phyloP scores from a whole-genome alignment of 2,888 invertebrate species.

The Strigamia crassipes region DNA sequence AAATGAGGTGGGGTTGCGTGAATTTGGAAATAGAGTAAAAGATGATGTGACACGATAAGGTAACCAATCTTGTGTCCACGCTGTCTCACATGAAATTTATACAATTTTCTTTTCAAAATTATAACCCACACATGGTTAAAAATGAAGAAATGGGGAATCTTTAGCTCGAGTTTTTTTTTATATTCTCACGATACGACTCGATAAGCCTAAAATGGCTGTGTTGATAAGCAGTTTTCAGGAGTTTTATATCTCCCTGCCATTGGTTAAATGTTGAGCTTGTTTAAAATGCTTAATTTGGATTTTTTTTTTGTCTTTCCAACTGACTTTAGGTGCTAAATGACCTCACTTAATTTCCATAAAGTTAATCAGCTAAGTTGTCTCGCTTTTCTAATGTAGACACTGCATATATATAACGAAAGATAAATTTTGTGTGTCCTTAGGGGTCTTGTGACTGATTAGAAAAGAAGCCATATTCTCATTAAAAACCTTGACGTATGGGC shows the following conservation, averaged over 20 bases:
- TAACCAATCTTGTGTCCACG: background rate
- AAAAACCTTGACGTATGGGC: constrained; percentile 21
- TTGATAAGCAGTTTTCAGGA: background rate
- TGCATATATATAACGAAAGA: constrained; percentile 35
- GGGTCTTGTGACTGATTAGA: constrained; percentile 40
- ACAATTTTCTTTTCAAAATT: constrained; percentile 15
- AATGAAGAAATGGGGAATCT: constrained; percentile 1
- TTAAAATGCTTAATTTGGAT: constrained; percentile 35
- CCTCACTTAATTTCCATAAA: constrained; percentile 42
- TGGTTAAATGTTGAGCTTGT: constrained; percentile 14
- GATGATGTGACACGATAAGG: background rate
- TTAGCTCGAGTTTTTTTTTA: background rate
- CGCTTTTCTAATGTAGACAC: constrained; percentile 31
- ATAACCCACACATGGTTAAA: background rate
- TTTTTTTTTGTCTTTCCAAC: constrained; percentile 11
- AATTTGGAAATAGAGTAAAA: constrained; percentile 11
- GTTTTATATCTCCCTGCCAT: constrained; percentile 13
- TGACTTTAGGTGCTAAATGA: constrained; percentile 32
- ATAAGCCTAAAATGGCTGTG: constrained; percentile 10
- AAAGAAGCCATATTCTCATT: constrained; percentile 36
- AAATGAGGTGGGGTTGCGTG: background rate
- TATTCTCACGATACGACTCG: background rate
- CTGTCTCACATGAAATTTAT: constrained; percentile 14
- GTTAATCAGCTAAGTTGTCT: constrained; percentile 41
- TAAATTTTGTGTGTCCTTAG: constrained; percentile 40